Evolutionary conservation across 2,888 invertebrate genomes (phyloP).

Genomic region (Scaptomyza reducta): DNA sequence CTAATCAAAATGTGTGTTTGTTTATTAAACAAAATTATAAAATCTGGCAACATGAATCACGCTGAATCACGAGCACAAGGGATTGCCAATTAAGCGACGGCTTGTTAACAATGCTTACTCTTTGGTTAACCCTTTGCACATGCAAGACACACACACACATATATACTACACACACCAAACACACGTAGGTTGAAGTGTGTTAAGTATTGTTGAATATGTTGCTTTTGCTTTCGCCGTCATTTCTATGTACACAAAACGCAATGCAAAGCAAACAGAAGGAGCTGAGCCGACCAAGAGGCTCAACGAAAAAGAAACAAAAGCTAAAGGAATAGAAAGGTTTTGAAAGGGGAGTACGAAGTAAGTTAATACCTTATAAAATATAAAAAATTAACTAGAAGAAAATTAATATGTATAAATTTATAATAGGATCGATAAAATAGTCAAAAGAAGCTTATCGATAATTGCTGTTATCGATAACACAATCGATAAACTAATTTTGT

Average conservation of each 20-base stretch:
- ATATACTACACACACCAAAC: constrained; percentile 6
- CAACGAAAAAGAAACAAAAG: constrained; percentile 8
- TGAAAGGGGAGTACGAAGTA: neutral
- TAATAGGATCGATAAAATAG: too few relatives aligned
- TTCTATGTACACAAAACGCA: constrained; percentile 67
- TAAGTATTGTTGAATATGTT: constrained; percentile 33
- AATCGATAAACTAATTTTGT: neutral
- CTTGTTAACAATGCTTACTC: constrained; percentile 69
- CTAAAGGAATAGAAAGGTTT: neutral
- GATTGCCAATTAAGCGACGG: constrained; percentile 54
- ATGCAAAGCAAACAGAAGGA: constrained; percentile 27
- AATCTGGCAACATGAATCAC: constrained; percentile 43
- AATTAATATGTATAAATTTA: too few relatives aligned
- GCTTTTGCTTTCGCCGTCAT: constrained; percentile 30
- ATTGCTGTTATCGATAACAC: neutral
- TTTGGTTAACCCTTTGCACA: constrained; percentile 59
- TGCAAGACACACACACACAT: constrained; percentile 29
- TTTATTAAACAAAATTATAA: constrained; percentile 70
- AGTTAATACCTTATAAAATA: constrained; percentile 9
- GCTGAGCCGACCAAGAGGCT: constrained; percentile 13
- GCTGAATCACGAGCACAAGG: constrained; percentile 20
- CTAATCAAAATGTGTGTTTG: constrained; percentile 69
- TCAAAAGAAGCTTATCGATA: neutral
- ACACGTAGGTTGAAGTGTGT: constrained; percentile 12
- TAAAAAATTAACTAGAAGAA: too few relatives aligned